phyloP scores from a whole-genome alignment of 1,140 invertebrate genomes.

The Papilio aristodemus region DNA sequence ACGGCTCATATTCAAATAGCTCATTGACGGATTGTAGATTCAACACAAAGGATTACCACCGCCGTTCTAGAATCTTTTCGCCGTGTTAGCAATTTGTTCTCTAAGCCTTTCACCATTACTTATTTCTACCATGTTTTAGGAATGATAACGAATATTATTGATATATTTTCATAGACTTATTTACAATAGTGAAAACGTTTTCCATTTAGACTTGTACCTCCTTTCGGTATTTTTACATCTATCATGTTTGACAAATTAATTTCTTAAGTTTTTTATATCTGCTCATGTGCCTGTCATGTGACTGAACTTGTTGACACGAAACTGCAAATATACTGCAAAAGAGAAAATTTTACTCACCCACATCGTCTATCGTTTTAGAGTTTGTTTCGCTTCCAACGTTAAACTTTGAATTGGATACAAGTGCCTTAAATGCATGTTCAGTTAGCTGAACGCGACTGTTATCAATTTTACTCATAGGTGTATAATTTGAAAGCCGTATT shows the following conservation, averaged over 20 bases:
- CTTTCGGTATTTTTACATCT: no score
- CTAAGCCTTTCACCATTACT: no score
- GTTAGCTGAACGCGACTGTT: conserved; percentile 17
- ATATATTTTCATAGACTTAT: no score
- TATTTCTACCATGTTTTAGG: no score
- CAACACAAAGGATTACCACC: no score
- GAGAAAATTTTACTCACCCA: conserved; percentile 12
- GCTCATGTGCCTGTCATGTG: background rate
- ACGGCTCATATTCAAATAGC: no score
- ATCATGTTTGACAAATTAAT: background rate
- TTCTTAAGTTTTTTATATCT: conserved; percentile 6
- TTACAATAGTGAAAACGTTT: no score
- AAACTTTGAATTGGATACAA: conserved; percentile 27
- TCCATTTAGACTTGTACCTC: no score
- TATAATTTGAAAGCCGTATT: conserved; percentile 9
- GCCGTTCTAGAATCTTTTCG: no score
- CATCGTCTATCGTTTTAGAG: conserved; percentile 21
- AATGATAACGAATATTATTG: no score
- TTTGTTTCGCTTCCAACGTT: conserved; percentile 2
- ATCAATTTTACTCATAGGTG: conserved; percentile 9
- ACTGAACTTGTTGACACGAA: conserved; percentile 27
- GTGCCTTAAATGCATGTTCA: conserved; percentile 26
- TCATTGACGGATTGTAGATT: no score
- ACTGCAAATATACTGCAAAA: conserved; percentile 1
- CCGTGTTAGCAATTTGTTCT: no score